phyloP scores from a whole-genome alignment of 2,797 vertebrate genomes.

The Lophius americanus region DNA sequence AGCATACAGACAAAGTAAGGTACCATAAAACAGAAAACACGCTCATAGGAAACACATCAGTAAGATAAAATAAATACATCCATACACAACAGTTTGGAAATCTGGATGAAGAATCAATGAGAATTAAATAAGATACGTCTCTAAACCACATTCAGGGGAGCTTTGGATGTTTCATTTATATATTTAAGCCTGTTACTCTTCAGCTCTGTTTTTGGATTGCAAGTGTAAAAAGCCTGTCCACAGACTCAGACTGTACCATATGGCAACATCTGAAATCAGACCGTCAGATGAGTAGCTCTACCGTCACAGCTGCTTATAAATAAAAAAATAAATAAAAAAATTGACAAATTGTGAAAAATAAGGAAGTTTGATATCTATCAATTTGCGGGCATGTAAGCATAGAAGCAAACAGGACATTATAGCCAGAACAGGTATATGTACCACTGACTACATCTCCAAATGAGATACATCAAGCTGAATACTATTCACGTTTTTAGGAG shows the following conservation, averaged over 20 bases:
- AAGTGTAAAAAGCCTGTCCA: not conserved
- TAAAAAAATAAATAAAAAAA: too few relatives aligned
- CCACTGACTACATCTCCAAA: too few relatives aligned
- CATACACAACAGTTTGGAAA: conserved; percentile 9
- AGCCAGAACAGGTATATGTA: too few relatives aligned
- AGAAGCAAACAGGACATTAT: too few relatives aligned
- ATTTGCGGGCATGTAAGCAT: too few relatives aligned
- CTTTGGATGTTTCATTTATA: conserved; percentile 1
- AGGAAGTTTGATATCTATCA: too few relatives aligned
- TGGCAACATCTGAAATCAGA: conserved; percentile 3
- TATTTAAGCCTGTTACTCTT: conserved; percentile 9
- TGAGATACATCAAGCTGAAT: too few relatives aligned
- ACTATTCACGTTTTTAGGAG: not conserved
- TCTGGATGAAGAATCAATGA: not conserved
- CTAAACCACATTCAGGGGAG: not conserved
- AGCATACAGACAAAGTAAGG: not conserved
- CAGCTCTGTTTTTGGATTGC: not conserved
- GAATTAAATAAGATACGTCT: conserved; percentile 10
- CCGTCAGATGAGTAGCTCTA: not conserved
- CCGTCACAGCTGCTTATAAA: too few relatives aligned
- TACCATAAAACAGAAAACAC: not conserved
- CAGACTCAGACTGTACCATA: not conserved
- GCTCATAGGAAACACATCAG: not conserved
- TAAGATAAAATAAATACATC: too few relatives aligned
- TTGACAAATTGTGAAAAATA: too few relatives aligned